Percentiles rank a stretch among this genome's conserved stretches.
These are phyloP conservation scores for Epinephelus malabaricus DNA, from an alignment of 2,797 vertebrate genomes.

Conservation along the genomic window DNA sequence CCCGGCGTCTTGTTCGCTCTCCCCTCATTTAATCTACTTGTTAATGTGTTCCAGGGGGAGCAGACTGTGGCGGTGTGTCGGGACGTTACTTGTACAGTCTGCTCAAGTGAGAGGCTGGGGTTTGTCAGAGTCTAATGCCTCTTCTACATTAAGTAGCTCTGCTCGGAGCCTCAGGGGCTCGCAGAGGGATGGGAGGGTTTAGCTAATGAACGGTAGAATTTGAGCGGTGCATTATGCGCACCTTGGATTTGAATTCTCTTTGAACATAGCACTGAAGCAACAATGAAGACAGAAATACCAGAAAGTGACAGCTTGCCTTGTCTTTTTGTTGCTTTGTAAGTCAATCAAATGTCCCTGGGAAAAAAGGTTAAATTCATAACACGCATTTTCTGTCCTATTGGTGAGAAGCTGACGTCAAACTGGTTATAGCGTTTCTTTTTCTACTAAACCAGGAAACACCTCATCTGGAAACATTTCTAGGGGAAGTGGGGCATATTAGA, in stretches of 20 bases:
- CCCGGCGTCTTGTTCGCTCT: neutral
- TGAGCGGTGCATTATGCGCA: constrained; percentile 16
- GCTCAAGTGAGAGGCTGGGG: constrained; percentile 22
- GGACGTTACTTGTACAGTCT: constrained; percentile 26
- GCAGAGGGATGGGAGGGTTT: constrained; percentile 11
- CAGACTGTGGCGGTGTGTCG: neutral
- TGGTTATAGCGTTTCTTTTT: neutral
- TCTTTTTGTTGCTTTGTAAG: constrained; percentile 11
- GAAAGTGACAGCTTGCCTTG: neutral
- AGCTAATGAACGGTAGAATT: constrained; percentile 30
- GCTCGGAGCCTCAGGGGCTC: constrained; percentile 24
- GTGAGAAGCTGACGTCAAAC: neutral
- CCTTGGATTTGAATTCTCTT: constrained; percentile 8
- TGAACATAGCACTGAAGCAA: constrained; percentile 4
- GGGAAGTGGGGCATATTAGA: constrained; percentile 9
- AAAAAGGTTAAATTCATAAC: neutral
- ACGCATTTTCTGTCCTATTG: neutral
- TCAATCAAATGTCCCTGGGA: neutral
- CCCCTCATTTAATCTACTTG: constrained; percentile 48
- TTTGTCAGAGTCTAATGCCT: constrained; percentile 28
- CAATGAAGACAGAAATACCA: constrained; percentile 24
- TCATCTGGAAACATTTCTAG: constrained; percentile 4
- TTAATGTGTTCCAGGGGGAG: constrained; percentile 33
- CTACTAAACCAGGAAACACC: neutral
- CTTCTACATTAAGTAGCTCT: constrained; percentile 27